These are phyloP conservation scores for Mercenaria mercenaria DNA, from an alignment of 1,140 invertebrate species.

Conservation along the genomic window DNA sequence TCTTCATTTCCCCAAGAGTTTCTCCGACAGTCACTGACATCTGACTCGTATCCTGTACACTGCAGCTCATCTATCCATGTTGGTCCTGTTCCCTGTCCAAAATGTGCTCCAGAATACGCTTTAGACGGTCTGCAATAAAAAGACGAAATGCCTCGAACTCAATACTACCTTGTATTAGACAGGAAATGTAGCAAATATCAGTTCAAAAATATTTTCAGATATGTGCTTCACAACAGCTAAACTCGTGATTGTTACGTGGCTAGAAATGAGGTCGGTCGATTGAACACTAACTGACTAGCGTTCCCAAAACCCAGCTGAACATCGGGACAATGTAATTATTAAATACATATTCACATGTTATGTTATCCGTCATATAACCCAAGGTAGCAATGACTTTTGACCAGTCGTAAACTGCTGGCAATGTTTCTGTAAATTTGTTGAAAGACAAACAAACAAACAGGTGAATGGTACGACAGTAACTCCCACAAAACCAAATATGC, in stretches of 20 bases:
- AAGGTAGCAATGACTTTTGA: no score
- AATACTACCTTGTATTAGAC: no score
- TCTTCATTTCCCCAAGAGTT: slow-evolving; percentile 14
- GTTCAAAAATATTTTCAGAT: not conserved
- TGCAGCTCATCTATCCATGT: slow-evolving; percentile 20
- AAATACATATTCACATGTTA: no score
- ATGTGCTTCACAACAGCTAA: not conserved
- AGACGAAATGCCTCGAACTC: not conserved
- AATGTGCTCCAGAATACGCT: not conserved
- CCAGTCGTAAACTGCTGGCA: no score
- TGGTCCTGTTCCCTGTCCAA: slow-evolving; percentile 50
- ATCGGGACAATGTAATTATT: no score
- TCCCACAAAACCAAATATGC: no score
- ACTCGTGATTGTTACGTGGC: not conserved
- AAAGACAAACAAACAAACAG: no score
- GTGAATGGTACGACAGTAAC: no score
- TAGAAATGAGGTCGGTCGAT: not conserved
- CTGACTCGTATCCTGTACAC: slow-evolving; percentile 34
- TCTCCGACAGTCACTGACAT: not conserved
- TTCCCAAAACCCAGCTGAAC: no score
- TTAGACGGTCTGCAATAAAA: not conserved
- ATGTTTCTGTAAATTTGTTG: no score
- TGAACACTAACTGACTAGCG: no score
- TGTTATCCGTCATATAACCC: no score
- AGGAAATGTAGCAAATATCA: not conserved